These are phyloP conservation scores for Vultur gryphus DNA, from an alignment of 2,797 vertebrate species.

Conservation along the genomic window DNA sequence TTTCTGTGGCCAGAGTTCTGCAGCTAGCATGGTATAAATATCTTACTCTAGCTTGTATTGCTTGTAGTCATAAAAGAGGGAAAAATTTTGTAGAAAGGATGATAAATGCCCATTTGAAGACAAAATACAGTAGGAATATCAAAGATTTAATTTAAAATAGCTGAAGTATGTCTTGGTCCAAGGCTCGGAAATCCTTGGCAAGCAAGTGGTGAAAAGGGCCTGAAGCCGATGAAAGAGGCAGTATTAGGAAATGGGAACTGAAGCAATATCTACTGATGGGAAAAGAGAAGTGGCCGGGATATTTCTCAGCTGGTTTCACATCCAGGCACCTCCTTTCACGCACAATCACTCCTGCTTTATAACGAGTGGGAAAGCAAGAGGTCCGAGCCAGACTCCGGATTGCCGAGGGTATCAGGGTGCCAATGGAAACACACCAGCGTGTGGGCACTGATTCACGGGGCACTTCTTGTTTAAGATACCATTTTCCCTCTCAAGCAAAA, in stretches of 20 bases:
- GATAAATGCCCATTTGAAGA: background rate
- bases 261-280: slow-evolving; percentile 1
- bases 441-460: background rate
- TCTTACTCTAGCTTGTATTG: background rate
- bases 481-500: background rate
- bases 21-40: background rate
- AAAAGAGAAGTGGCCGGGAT: slow-evolving; percentile 39
- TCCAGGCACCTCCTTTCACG: background rate
- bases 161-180: background rate
- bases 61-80: no score
- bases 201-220: background rate
- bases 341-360: background rate
- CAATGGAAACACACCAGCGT: background rate
- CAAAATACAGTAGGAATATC: background rate
- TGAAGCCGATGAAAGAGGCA: background rate
- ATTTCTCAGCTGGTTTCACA: slow-evolving; percentile 43
- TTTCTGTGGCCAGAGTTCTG: background rate
- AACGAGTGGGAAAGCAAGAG: background rate
- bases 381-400: background rate
- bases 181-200: background rate
- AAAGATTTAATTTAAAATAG: background rate
- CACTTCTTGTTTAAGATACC: no score
- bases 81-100: background rate
- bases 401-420: background rate
- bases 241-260: slow-evolving; percentile 22